These are phyloP conservation scores for Mastomys coucha DNA, from an alignment of 2,113 vertebrate genomes.

Conservation along the genomic window DNA sequence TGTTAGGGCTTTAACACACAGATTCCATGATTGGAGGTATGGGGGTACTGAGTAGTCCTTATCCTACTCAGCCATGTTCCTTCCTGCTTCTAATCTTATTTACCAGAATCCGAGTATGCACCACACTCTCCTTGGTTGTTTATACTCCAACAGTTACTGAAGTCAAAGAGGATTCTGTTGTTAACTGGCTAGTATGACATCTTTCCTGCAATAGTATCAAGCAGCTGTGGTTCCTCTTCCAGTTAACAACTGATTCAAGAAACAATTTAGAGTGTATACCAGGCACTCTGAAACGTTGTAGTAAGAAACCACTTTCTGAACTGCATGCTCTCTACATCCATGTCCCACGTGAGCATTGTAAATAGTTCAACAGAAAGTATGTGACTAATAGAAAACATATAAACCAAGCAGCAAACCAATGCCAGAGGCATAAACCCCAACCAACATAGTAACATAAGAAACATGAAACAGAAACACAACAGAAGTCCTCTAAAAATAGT, in stretches of 20 bases:
- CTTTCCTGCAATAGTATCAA: background rate
- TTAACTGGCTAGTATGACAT: background rate
- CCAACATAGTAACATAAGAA: background rate
- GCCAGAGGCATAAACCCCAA: background rate
- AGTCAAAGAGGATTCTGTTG: background rate
- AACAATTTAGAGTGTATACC: background rate
- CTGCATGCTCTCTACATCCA: background rate
- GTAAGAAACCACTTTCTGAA: background rate
- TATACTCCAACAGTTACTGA: background rate
- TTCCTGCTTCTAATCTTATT: background rate
- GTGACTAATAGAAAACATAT: background rate
- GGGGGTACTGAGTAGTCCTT: background rate
- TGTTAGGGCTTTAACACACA: background rate
- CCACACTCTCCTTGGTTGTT: background rate
- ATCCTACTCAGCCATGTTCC: too few relatives aligned
- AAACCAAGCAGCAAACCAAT: background rate
- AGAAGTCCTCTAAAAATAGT: background rate
- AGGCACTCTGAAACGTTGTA: background rate
- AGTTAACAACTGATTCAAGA: background rate
- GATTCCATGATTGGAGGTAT: background rate
- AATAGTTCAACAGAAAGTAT: background rate
- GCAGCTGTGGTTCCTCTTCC: background rate
- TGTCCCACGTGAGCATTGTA: background rate
- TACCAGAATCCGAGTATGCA: background rate
- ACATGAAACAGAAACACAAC: background rate